Conservation (phyloP, 2,797 vertebrate species). For the Pristis pectinata region DNA sequence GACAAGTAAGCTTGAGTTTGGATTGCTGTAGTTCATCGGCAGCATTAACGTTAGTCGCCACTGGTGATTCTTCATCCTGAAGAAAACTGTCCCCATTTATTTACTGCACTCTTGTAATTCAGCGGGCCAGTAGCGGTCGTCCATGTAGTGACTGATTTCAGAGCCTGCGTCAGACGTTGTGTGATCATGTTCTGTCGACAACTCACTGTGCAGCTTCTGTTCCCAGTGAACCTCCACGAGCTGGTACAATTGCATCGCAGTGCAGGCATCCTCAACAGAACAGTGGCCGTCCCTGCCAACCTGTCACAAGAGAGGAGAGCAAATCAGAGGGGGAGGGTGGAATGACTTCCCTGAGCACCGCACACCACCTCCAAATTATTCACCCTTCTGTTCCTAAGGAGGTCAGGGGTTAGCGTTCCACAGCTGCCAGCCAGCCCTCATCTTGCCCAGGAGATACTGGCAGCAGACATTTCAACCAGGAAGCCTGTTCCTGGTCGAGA, state of each 20-base stretch:
- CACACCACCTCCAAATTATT: neutral
- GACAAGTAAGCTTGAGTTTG: neutral
- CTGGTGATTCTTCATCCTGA: neutral
- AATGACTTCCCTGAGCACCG: neutral
- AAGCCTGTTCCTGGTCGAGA: neutral
- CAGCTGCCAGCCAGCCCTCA: neutral
- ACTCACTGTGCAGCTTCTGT: constrained; percentile 44
- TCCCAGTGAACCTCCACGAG: constrained; percentile 84
- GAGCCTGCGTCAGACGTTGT: constrained; percentile 42
- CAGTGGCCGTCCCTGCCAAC: constrained; percentile 71
- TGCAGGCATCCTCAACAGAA: constrained; percentile 78
- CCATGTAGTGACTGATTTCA: constrained; percentile 69
- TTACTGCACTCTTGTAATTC: constrained; percentile 54
- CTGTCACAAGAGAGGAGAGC: constrained; percentile 50
- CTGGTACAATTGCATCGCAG: constrained; percentile 84
- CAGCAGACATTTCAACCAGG: neutral
- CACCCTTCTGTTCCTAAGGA: neutral
- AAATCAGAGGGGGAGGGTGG: neutral
- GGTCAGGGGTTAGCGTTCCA: neutral
- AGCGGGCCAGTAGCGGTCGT: constrained; percentile 82
- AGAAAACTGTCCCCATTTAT: constrained; percentile 41
- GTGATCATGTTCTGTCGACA: constrained; percentile 43
- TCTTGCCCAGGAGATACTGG: neutral
- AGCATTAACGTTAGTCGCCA: neutral
- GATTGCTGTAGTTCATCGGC: neutral